phyloP scores from a whole-genome alignment of 1,140 invertebrate genomes.

The Camponotus floridanus region DNA sequence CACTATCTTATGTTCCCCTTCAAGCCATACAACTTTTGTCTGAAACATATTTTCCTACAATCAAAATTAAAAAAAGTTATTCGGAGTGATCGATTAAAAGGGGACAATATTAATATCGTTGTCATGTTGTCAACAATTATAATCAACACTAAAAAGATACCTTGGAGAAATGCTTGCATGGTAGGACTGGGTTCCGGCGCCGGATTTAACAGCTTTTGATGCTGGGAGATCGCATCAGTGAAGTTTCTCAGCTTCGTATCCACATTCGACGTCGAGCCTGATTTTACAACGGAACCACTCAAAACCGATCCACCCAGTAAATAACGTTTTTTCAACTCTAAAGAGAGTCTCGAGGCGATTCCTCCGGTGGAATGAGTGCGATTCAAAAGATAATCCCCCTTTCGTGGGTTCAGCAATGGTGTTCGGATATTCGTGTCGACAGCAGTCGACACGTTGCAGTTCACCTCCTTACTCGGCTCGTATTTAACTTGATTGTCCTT shows the following conservation, averaged over 20 bases:
- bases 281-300: slow-evolving; percentile 91
- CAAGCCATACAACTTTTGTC: too few species aligned
- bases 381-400: slow-evolving; percentile 91
- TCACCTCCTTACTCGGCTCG: slow-evolving; percentile 32
- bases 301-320: slow-evolving; percentile 89
- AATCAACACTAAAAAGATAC: slow-evolving; percentile 53
- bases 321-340: slow-evolving; percentile 95
- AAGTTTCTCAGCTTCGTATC: slow-evolving; percentile 94
- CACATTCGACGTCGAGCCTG: slow-evolving; percentile 93
- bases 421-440: slow-evolving; percentile 77
- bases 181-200: slow-evolving; percentile 91
- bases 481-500: slow-evolving; percentile 63
- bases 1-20: too few species aligned
- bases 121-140: too few species aligned
- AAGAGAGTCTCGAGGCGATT: slow-evolving; percentile 93
- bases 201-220: slow-evolving; percentile 94
- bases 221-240: slow-evolving; percentile 94
- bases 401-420: slow-evolving; percentile 86
- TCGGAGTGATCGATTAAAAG: too few species aligned
- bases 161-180: slow-evolving; percentile 91
- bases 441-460: slow-evolving; percentile 36
- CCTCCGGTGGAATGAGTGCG: slow-evolving; percentile 94
- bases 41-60: too few species aligned
- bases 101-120: too few species aligned
- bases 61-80: too few species aligned